Percentiles rank a stretch among this genome's conserved stretches.
Conservation (phyloP, 2,113 vertebrate genomes). For the Peromyscus maniculatus region DNA sequence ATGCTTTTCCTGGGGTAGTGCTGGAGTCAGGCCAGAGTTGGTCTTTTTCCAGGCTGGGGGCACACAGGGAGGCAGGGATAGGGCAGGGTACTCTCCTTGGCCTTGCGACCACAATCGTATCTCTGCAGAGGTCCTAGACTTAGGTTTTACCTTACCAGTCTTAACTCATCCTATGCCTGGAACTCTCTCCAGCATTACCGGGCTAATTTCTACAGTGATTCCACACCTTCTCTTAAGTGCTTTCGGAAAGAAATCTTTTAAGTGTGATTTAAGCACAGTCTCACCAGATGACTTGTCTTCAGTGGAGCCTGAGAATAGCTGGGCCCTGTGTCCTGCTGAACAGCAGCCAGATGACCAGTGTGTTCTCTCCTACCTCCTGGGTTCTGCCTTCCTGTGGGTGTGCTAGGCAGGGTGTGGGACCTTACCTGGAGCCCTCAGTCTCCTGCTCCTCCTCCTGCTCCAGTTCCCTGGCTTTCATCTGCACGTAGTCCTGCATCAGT, state of each 20-base stretch:
- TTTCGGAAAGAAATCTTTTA: constrained; percentile 27
- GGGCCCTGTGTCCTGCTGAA: neutral
- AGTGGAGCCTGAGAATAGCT: neutral
- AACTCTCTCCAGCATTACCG: neutral
- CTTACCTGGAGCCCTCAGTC: constrained; percentile 31
- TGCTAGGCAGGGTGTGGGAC: neutral
- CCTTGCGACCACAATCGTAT: constrained; percentile 75
- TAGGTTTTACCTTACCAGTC: neutral
- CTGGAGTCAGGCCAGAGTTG: constrained; percentile 4
- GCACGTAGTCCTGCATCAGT: constrained; percentile 93
- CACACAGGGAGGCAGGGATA: constrained; percentile 67
- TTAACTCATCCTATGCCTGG: neutral
- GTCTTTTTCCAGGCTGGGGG: constrained; percentile 44
- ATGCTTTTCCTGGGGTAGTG: constrained; percentile 67
- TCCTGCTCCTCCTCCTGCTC: neutral
- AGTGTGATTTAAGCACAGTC: neutral
- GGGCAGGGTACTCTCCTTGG: constrained; percentile 53
- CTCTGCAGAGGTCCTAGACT: constrained; percentile 55
- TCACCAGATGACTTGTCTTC: neutral
- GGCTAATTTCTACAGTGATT: neutral
- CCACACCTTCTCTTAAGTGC: neutral
- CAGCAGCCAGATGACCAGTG: neutral
- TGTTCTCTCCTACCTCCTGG: neutral
- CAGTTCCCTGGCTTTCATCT: constrained; percentile 92
- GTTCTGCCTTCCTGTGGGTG: neutral